Base-by-base conservation (phyloP, 2,113 vertebrate species). In the Halcyon senegalensis region DNA sequence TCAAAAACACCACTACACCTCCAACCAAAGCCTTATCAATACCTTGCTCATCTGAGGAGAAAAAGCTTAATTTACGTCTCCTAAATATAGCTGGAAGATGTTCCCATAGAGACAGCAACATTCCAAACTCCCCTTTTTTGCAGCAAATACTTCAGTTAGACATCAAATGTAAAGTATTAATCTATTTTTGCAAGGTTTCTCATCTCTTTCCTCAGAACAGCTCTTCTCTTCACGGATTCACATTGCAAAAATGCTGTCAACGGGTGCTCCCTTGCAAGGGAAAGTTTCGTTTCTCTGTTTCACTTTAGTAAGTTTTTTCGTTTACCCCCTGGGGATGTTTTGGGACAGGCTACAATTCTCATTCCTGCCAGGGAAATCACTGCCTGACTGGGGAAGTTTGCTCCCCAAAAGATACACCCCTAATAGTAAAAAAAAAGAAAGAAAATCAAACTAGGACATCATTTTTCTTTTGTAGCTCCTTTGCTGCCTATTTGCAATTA, bases 31-130 rank as follows among this genome's bases (percentile, higher is more conserved):
- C 48, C 14, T 67, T 41, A 67, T 18, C 88, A 81, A 89, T 92
- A 46, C 64, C 48, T 27, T 17, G 11, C 44, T 87, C 35, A 51
- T 67, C 76, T 85, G 62, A 80, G 19, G 44, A 88, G 33, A 88
- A n/a, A 7, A 72, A 77, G 67, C 66, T 91, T 84, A 50, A 93
- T 91, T 94, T 86, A 77, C 63, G 85, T 95, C 44, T 44, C 93
- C 93, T 93, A 89, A 93, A 74, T 96, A 90, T 44, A 94, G 72
- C n/a, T 11, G 5, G 13, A 70, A 93, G 60, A 90, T 72, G 90
- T 86, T 96, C 89, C 88, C 94, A 95, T 90, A 92, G 88, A 95
- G 88, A 96, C 89, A 88, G 63, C 7, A 39, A 73, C 46, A 67
- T 84, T 89, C 69, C 77, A 84, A 76, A 50, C 8, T 13, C 72